phyloP scores from a whole-genome alignment of 2,797 vertebrate genomes.

The Staurois parvus region DNA sequence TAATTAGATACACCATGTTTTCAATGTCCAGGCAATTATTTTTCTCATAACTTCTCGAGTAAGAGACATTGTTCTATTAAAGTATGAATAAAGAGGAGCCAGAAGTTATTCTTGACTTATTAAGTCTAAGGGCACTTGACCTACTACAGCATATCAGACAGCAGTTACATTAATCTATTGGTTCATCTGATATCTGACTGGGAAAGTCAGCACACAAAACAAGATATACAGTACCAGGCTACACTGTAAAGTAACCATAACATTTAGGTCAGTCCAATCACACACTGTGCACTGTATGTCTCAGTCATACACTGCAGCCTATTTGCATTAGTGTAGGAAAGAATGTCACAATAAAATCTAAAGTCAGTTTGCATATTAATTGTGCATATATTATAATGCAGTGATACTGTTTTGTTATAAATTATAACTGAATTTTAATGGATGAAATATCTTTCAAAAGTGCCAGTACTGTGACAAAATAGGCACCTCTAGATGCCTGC shows the following conservation, averaged over 20 bases:
- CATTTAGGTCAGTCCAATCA: not conserved
- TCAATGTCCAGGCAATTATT: conserved; percentile 60
- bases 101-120: conserved; percentile 59
- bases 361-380: no score
- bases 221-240: conserved; percentile 11
- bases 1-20: conserved; percentile 58
- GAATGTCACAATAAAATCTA: no score
- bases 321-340: not conserved
- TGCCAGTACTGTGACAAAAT: no score
- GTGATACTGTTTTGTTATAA: no score
- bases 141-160: conserved; percentile 30
- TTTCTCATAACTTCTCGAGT: conserved; percentile 47
- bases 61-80: conserved; percentile 57
- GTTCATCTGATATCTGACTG: conserved; percentile 19
- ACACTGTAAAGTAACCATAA: not conserved
- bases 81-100: conserved; percentile 46
- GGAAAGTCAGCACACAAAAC: not conserved
- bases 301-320: not conserved
- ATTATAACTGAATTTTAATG: no score
- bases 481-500: no score
- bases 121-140: conserved; percentile 59
- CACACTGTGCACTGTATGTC: not conserved
- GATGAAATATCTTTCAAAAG: no score
- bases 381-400: no score
- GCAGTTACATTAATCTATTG: conserved; percentile 48